Evolutionary conservation across 2,797 vertebrate genomes (phyloP), one percentile per base, ranked within the genome.

Genomic region (Ambastaia sidthimunki): DNA sequence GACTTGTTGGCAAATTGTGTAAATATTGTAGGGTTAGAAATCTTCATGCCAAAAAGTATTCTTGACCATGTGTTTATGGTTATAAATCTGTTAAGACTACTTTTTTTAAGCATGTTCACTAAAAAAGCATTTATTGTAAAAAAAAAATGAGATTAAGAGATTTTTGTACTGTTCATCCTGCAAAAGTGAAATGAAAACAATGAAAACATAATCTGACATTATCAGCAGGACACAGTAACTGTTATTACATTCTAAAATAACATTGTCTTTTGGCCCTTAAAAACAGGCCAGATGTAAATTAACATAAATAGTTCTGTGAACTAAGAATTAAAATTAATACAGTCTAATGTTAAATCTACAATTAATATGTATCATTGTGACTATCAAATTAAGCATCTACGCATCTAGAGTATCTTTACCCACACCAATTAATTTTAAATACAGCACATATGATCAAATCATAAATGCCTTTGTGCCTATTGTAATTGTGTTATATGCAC

Each of bases 141-240:
- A 19, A 69, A 85, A 71, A 88, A 87, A 66, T 74, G 7, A n/a
- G n/a, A n/a, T n/a, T n/a, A n/a, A 89, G 73, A 47, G 0, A 74
- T 23, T 2, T 75, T 13, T 66, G 55, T 18, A 37, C 41, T 50
- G 19, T 19, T 71, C 2, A 21, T 74, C 10, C 44, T 57, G 47
- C 11, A 16, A 52, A 25, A 2, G 21, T 6, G 12, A 48, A 12
- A 4, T 50, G 6, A 23, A 50, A 44, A 28, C 4, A 19, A 16
- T n/a, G 18, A 70, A 12, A 25, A 34, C 57, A 78, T 18, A 54
- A 19, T 13, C 65, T 37, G 19, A n/a, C 63, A 54, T 21, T 0
- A 34, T 70, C 41, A 71, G 28, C 7, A 15, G 37, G 2, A 74
- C 16, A 41, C 18, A 34, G 25, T 50, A 50, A 37, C 13, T 28